Percentiles rank a stretch among this genome's conserved stretches.
These are phyloP conservation scores for Phyllotis vaccarum DNA, from an alignment of 2,797 vertebrate genomes.

Conservation along the genomic window DNA sequence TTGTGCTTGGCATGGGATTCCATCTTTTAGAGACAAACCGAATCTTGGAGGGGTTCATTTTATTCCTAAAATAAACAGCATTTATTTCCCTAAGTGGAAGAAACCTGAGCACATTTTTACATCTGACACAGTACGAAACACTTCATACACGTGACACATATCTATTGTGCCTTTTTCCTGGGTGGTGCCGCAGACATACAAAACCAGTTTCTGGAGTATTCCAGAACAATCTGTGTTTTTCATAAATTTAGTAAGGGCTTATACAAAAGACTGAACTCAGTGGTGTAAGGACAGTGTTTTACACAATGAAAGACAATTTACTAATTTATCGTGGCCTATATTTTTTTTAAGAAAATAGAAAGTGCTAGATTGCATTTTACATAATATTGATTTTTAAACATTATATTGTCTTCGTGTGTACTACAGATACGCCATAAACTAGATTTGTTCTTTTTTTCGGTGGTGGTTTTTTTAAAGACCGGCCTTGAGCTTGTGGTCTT, in stretches of 20 bases:
- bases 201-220: slow-evolving; percentile 42
- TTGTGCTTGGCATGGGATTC: not conserved
- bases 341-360: not conserved
- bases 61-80: slow-evolving; percentile 38
- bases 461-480: not conserved
- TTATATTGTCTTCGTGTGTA: slow-evolving; percentile 29
- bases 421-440: slow-evolving; percentile 1
- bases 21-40: slow-evolving; percentile 1
- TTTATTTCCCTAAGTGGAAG: not conserved
- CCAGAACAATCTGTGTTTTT: slow-evolving; percentile 10
- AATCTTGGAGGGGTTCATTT: slow-evolving; percentile 19
- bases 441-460: not conserved
- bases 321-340: slow-evolving; percentile 17
- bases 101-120: slow-evolving; percentile 51
- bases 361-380: not conserved
- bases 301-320: slow-evolving; percentile 40
- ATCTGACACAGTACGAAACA: not conserved
- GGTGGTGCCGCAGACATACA: not conserved
- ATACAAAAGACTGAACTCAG: slow-evolving; percentile 57
- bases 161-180: slow-evolving; percentile 19
- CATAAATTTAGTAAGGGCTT: slow-evolving; percentile 23
- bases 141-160: not conserved
- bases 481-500: not conserved
- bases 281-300: slow-evolving; percentile 34
- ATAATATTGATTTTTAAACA: slow-evolving; percentile 26